Percentiles rank a stretch among this genome's conserved stretches.
These are phyloP conservation scores for Lycaena phlaeas DNA, from an alignment of 2,888 invertebrate species.

Conservation along the genomic window DNA sequence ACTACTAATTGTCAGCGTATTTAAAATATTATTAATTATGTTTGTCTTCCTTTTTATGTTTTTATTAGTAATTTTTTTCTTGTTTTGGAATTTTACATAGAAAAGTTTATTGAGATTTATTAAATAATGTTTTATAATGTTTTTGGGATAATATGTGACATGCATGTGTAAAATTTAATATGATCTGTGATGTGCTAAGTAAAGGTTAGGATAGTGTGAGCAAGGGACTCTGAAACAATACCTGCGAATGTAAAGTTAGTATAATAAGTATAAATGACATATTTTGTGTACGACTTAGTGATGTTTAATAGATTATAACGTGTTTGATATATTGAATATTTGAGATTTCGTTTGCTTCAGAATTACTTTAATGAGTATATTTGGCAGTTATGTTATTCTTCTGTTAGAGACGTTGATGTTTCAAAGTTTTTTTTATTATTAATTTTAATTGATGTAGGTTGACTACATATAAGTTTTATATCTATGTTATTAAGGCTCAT, in stretches of 20 bases:
- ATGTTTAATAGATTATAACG: conserved; percentile 28
- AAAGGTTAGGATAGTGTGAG: conserved; percentile 14
- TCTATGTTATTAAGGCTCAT: conserved; percentile 8
- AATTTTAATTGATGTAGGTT: conserved; percentile 27
- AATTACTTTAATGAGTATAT: conserved; percentile 61
- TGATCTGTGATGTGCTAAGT: conserved; percentile 60
- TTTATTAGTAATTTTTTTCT: no score
- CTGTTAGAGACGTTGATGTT: conserved; percentile 44
- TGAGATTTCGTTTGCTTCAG: conserved; percentile 47
- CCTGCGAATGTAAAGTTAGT: conserved; percentile 27
- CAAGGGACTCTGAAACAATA: conserved; percentile 11
- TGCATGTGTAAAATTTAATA: conserved; percentile 15
- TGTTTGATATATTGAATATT: conserved; percentile 35
- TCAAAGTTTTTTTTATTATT: conserved; percentile 30
- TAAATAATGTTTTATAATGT: no score
- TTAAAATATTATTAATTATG: no score
- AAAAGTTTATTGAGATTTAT: no score
- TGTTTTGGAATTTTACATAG: no score
- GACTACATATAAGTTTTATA: conserved; percentile 14
- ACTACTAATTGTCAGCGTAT: no score
- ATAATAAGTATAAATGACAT: conserved; percentile 55
- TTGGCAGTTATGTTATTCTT: conserved; percentile 47
- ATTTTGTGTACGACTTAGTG: conserved; percentile 59
- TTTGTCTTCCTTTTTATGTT: no score
- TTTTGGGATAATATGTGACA: neutral